A percentile compares a stretch with the other conserved stretches of the same genome.
These are phyloP conservation scores for Drosophila paranaensis DNA, from an alignment of 2,888 invertebrate genomes.

Conservation along the genomic window DNA sequence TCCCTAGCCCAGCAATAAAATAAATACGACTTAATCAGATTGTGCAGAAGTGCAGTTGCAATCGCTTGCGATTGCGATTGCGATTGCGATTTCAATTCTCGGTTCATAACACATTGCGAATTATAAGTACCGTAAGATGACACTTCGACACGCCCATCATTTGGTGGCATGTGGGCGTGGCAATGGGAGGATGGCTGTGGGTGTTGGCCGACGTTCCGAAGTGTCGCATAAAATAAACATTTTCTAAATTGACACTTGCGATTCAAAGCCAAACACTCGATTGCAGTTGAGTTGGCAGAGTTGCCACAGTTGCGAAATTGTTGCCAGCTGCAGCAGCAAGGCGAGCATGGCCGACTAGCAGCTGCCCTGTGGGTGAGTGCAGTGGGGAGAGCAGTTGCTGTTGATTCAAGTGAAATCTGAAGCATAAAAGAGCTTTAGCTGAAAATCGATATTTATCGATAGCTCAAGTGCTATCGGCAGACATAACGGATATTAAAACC, in stretches of 20 bases:
- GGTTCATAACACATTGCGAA: conserved; percentile 38
- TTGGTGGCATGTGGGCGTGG: background rate
- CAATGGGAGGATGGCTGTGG: background rate
- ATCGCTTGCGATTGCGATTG: conserved; percentile 60
- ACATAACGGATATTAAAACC: background rate
- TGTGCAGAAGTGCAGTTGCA: conserved; percentile 43
- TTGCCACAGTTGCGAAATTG: conserved; percentile 29
- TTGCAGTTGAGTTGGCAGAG: conserved; percentile 39
- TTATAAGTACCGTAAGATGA: conserved; percentile 13
- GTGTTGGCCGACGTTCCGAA: conserved; percentile 43
- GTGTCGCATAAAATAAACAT: conserved; percentile 80
- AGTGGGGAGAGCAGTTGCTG: background rate
- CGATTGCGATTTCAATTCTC: conserved; percentile 49
- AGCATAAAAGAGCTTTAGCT: background rate
- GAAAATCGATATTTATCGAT: conserved; percentile 1
- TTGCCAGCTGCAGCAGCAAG: conserved; percentile 38
- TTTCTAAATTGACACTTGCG: conserved; percentile 81
- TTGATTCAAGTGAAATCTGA: background rate
- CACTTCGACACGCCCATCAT: conserved; percentile 28
- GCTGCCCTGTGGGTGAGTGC: conserved; percentile 8
- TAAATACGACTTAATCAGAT: conserved; percentile 47
- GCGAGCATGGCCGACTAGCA: background rate
- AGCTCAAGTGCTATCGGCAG: background rate
- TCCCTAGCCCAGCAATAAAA: background rate
- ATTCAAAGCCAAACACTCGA: conserved; percentile 72